A percentile compares a stretch with the other conserved stretches of the same genome.
Evolutionary conservation across 1,140 invertebrate genomes (phyloP).

Genomic region (Zelostemma sp.): DNA sequence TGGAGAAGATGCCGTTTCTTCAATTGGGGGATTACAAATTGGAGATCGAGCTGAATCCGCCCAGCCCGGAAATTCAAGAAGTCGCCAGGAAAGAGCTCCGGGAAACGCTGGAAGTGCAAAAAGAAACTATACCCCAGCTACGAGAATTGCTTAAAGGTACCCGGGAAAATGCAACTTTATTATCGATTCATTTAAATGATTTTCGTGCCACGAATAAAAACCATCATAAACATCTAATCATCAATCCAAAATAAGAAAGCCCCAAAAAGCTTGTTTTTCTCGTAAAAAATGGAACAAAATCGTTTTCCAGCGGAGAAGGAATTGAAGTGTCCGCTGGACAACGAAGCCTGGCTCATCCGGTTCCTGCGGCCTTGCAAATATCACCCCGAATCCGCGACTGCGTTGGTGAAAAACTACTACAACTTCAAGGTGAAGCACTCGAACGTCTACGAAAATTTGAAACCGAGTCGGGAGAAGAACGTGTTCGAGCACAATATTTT

Average conservation of each 20-base stretch:
- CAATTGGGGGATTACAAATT: conserved; percentile 78
- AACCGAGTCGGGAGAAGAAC: conserved; percentile 80
- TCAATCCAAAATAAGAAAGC: too few species aligned
- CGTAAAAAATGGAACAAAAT: too few species aligned
- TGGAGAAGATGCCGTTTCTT: conserved; percentile 75
- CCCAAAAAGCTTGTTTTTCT: neutral
- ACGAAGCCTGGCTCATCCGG: conserved; percentile 80
- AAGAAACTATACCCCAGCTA: conserved; percentile 75
- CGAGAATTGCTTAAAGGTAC: conserved; percentile 78
- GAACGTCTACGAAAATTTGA: conserved; percentile 78
- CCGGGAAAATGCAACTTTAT: neutral
- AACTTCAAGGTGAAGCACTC: conserved; percentile 82
- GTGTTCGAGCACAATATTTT: conserved; percentile 84
- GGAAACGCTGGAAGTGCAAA: conserved; percentile 77
- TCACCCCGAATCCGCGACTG: conserved; percentile 81
- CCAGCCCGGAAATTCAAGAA: conserved; percentile 74
- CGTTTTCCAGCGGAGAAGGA: conserved; percentile 77
- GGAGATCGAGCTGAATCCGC: conserved; percentile 77
- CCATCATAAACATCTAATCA: too few species aligned
- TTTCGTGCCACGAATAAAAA: neutral
- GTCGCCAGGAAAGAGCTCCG: conserved; percentile 80
- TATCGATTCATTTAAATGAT: neutral
- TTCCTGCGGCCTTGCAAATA: conserved; percentile 85
- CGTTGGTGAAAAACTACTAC: conserved; percentile 82
- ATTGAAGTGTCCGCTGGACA: conserved; percentile 77